phyloP scores from a whole-genome alignment of 2,888 invertebrate genomes.

The Chloromyia formosa region DNA sequence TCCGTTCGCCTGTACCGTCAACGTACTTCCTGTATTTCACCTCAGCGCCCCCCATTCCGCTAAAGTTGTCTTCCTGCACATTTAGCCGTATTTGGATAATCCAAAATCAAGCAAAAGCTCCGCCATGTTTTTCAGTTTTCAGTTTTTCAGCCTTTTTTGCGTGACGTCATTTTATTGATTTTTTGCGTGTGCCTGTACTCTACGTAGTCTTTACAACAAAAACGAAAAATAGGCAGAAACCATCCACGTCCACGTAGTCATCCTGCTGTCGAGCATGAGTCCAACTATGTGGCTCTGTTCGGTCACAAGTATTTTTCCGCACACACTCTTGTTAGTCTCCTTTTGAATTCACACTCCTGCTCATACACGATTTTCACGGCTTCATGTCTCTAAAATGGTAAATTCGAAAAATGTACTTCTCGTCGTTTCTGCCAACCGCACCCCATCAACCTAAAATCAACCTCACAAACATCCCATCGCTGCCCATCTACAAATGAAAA shows the following conservation, averaged over 20 bases:
- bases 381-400: constrained; percentile 29
- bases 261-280: constrained; percentile 23
- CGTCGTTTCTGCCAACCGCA: constrained; percentile 4
- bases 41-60: neutral
- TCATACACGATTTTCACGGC: constrained; percentile 8
- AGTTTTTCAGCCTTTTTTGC: constrained; percentile 12
- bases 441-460: neutral
- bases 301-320: constrained; percentile 34
- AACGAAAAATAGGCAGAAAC: constrained; percentile 33
- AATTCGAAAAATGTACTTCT: constrained; percentile 38
- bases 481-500: constrained; percentile 3
- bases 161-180: constrained; percentile 50
- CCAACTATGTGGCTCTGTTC: neutral
- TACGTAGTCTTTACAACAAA: constrained; percentile 45
- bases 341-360: constrained; percentile 27
- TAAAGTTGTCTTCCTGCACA: constrained; percentile 1
- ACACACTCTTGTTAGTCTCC: constrained; percentile 21
- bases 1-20: constrained; percentile 2
- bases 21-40: too few species aligned
- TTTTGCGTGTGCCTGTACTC: constrained; percentile 48
- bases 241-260: constrained; percentile 22
- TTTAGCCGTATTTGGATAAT: constrained; percentile 28
- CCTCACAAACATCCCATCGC: neutral
- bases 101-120: constrained; percentile 47
- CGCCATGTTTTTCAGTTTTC: constrained; percentile 50